phyloP scores from a whole-genome alignment of 2,888 invertebrate genomes.

The Ptilodon capucinus region DNA sequence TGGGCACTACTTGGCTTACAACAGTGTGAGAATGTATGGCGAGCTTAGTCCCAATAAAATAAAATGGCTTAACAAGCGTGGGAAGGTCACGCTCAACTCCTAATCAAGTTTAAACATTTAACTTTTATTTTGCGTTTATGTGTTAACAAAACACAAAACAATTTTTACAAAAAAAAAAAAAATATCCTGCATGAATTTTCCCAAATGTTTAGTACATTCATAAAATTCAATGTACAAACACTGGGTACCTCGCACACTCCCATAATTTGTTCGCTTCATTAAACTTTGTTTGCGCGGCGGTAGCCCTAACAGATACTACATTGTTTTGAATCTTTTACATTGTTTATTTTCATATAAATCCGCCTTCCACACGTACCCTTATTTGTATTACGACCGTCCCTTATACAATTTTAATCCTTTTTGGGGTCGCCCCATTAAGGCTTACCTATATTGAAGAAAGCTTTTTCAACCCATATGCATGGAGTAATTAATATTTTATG shows the following conservation, averaged over 20 bases:
- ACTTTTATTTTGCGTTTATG: no score
- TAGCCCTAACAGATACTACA: slow-evolving; percentile 10
- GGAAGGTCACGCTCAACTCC: no score
- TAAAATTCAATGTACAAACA: background rate
- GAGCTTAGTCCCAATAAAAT: no score
- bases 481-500: slow-evolving; percentile 39
- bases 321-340: slow-evolving; percentile 32
- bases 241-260: background rate
- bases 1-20: no score
- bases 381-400: slow-evolving; percentile 30
- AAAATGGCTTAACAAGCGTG: no score
- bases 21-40: no score
- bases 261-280: slow-evolving; percentile 19
- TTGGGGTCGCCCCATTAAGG: slow-evolving; percentile 40
- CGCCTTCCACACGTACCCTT: slow-evolving; percentile 22
- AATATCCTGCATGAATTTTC: background rate
- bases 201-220: background rate
- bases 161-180: no score
- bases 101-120: no score
- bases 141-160: no score
- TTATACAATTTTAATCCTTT: slow-evolving; percentile 46
- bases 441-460: slow-evolving; percentile 33
- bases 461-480: slow-evolving; percentile 30
- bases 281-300: slow-evolving; percentile 12
- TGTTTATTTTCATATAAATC: slow-evolving; percentile 38